Conservation (phyloP, 2,888 invertebrate species). For the Drosophila mimetica region DNA sequence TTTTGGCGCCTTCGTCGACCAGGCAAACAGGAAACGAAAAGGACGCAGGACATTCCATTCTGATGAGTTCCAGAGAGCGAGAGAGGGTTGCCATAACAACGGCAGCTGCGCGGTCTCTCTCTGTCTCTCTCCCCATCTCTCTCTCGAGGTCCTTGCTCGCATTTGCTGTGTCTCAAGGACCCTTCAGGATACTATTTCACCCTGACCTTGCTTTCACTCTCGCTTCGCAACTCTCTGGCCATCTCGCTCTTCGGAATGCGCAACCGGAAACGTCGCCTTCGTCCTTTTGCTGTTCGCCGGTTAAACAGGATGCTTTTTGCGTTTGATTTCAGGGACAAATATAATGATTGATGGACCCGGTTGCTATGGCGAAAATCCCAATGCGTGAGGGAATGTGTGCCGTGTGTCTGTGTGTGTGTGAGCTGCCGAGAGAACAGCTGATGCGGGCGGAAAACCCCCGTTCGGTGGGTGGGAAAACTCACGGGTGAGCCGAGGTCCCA, state of each 20-base stretch:
- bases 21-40: conserved; percentile 71
- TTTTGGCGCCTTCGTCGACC: conserved; percentile 83
- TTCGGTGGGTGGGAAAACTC: conserved; percentile 21
- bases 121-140: not conserved
- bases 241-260: conserved; percentile 47
- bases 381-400: conserved; percentile 36
- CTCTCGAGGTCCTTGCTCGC: conserved; percentile 6
- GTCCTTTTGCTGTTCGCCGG: conserved; percentile 70
- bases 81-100: conserved; percentile 41
- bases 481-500: not conserved
- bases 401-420: conserved; percentile 3
- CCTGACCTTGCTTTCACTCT: conserved; percentile 60
- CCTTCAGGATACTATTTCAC: conserved; percentile 19
- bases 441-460: conserved; percentile 24
- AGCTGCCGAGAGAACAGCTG: conserved; percentile 18
- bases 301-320: conserved; percentile 81
- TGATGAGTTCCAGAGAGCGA: not conserved
- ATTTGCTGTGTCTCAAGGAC: conserved; percentile 64
- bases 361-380: conserved; percentile 68
- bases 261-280: conserved; percentile 58
- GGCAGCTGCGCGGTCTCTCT: conserved; percentile 45
- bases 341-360: conserved; percentile 76
- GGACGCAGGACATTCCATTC: not conserved
- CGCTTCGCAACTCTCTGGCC: conserved; percentile 6
- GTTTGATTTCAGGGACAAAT: conserved; percentile 83